A percentile compares a stretch with the other conserved stretches of the same genome.
Conservation (phyloP, 1,140 invertebrate genomes). For the Steinernema feltiae region DNA sequence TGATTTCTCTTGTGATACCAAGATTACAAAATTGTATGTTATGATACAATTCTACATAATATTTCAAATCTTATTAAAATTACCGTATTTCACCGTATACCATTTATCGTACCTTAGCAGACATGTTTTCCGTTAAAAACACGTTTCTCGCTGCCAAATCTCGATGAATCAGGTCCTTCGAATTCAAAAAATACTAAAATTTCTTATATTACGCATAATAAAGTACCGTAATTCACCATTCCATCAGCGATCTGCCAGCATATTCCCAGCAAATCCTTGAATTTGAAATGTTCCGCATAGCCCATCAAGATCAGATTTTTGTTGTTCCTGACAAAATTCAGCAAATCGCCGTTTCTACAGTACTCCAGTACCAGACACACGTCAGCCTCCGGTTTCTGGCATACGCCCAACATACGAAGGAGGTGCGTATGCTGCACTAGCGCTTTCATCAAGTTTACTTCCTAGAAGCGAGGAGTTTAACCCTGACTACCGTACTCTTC, state of each 20-base stretch:
- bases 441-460: background rate
- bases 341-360: background rate
- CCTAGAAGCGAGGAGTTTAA: background rate
- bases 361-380: background rate
- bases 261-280: background rate
- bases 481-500: background rate
- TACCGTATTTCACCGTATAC: no score
- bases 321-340: background rate
- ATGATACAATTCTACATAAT: no score
- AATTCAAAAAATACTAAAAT: background rate
- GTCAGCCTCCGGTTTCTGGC: background rate
- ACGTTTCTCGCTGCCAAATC: constrained; percentile 83
- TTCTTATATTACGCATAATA: background rate
- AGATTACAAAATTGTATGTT: no score
- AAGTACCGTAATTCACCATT: background rate
- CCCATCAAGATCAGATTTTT: background rate
- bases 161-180: constrained; percentile 65
- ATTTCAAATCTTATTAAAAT: no score
- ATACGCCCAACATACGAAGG: background rate
- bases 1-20: no score
- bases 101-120: constrained; percentile 4
- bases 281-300: background rate
- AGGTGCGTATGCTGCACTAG: background rate
- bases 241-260: constrained; percentile 1
- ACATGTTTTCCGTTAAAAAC: constrained; percentile 70